A percentile compares a stretch with the other conserved stretches of the same genome.
These are phyloP conservation scores for Petrolisthes cinctipes DNA, from an alignment of 2,888 invertebrate genomes.

Conservation along the genomic window DNA sequence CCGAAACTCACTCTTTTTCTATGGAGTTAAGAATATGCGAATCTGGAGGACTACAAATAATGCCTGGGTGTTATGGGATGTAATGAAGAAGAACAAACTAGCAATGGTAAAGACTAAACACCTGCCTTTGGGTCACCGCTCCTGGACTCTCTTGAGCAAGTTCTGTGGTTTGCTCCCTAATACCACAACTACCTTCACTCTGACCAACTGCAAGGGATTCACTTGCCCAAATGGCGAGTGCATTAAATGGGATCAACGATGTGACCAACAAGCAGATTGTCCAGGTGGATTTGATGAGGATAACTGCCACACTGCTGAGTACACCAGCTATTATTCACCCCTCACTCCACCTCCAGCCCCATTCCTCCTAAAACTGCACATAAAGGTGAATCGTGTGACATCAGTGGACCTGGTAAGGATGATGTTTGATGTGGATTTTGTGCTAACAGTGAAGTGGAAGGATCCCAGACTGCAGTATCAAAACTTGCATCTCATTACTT, in stretches of 20 bases:
- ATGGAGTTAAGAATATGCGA: background rate
- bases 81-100: background rate
- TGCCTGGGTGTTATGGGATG: background rate
- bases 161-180: background rate
- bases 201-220: background rate
- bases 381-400: background rate
- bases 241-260: background rate
- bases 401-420: background rate
- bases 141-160: background rate
- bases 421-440: background rate
- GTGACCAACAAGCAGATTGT: conserved; percentile 16
- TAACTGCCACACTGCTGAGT: background rate
- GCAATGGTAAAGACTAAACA: background rate
- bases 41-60: background rate
- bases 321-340: background rate
- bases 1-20: background rate
- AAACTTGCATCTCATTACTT: background rate
- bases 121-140: background rate
- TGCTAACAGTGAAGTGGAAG: background rate
- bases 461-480: background rate
- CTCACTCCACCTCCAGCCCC: background rate
- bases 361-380: background rate
- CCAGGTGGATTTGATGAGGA: conserved; percentile 7
- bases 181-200: background rate
- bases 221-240: conserved; percentile 19